Base-by-base conservation (phyloP, 2,797 vertebrate genomes). In the Urocyon cinereoargenteus region DNA sequence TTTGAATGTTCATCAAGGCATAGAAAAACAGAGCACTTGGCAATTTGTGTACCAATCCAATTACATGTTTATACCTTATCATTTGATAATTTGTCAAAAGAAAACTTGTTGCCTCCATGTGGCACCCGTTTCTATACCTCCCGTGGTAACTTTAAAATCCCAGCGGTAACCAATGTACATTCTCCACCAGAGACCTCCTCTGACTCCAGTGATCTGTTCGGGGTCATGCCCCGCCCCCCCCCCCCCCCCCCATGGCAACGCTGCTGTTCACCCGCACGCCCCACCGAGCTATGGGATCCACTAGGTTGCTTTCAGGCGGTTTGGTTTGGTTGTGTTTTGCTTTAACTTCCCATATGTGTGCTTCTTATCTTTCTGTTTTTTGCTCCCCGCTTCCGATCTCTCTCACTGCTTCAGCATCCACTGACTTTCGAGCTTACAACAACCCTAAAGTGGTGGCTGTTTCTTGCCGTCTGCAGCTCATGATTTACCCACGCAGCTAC, bases 61-160 rank as follows among this genome's bases (percentile, higher is more conserved):
- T 75, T 70, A 90, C 72, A 78, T 55, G 26, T 91, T 62, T 78
- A 12, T 28, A n/a, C 64, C 70, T 95, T 66, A 72, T 24, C 86
- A 62, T n/a, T 78, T 77, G 22, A 55, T 51, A 40, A 51, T 81
- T n/a, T 78, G 62, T 82, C 73, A 57, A 2, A 82, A 73, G 64
- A 81, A 96, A 93, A 97, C 92, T 77, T 95, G 85, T 96, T 96
- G 78, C 91, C 94, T 62, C 9, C 22, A 6, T 11, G 24, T 78
- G 22, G 26, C 68, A 21, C 81, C 11, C 9, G 2, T 61, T 84
- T 68, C 55, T 19, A 1, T 62, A 77, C 59, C 92, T 24, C 34
- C 22, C 18, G 31, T 24, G 15, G 79, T 40, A 66, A 77, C 59
- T 78, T 70, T 59, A 57, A 40, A 61, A 86, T 81, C 15, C n/a